These are phyloP conservation scores for Chalcis sispes DNA, from an alignment of 2,888 invertebrate species.

Conservation along the genomic window DNA sequence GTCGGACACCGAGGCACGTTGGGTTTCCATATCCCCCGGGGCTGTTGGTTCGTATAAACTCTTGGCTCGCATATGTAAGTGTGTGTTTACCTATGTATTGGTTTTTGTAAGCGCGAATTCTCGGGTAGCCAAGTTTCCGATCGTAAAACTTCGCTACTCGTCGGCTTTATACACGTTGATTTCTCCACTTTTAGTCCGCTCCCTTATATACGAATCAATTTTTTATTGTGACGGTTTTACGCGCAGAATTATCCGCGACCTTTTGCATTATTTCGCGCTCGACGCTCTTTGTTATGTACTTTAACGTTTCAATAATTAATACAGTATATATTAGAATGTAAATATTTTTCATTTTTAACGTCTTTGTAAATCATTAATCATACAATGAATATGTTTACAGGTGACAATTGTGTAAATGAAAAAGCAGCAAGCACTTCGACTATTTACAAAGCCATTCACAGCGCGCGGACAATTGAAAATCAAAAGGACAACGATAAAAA, in stretches of 20 bases:
- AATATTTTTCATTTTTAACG: no score
- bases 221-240: not conserved
- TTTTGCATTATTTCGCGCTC: no score
- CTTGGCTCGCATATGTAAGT: not conserved
- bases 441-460: not conserved
- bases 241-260: not conserved
- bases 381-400: constrained; percentile 51
- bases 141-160: constrained; percentile 7
- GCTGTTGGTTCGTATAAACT: not conserved
- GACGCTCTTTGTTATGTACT: no score
- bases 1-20: constrained; percentile 66
- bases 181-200: not conserved
- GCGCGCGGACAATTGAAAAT: not conserved
- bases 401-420: not conserved
- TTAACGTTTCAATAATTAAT: no score
- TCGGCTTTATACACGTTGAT: constrained; percentile 7
- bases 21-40: constrained; percentile 59
- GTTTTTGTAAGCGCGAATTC: not conserved
- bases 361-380: no score
- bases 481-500: not conserved
- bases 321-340: no score
- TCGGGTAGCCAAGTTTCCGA: not conserved
- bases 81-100: constrained; percentile 6
- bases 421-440: constrained; percentile 1
- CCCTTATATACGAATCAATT: no score